Conservation (phyloP, 1,140 invertebrate genomes). For the Saxidomus purpurata region DNA sequence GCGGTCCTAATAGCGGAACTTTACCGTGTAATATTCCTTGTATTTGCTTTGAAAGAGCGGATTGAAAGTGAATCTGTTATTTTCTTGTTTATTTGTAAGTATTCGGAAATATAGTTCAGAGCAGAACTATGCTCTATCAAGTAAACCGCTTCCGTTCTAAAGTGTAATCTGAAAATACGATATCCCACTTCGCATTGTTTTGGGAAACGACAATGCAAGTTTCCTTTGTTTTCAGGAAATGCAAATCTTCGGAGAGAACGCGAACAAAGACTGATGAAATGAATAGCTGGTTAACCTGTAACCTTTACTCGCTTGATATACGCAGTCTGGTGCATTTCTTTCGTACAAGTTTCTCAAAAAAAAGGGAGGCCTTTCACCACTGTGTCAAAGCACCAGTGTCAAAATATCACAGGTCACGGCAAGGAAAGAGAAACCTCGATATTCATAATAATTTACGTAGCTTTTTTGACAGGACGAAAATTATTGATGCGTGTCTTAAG, state of each 20-base stretch:
- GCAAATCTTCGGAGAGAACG: neutral
- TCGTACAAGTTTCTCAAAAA: slow-evolving; percentile 48
- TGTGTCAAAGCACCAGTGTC: neutral
- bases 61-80: too few relatives aligned
- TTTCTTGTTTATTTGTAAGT: too few relatives aligned
- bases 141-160: too few relatives aligned
- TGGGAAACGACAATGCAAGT: too few relatives aligned
- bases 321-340: slow-evolving; percentile 4
- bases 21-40: too few relatives aligned
- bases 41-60: too few relatives aligned
- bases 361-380: slow-evolving; percentile 31
- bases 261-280: slow-evolving; percentile 23
- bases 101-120: too few relatives aligned
- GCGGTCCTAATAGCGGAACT: too few relatives aligned
- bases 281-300: slow-evolving; percentile 52
- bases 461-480: neutral
- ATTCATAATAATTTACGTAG: neutral
- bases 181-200: too few relatives aligned
- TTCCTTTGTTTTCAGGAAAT: slow-evolving; percentile 39
- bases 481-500: neutral
- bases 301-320: slow-evolving; percentile 13
- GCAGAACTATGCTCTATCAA: too few relatives aligned
- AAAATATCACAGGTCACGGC: neutral
- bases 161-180: too few relatives aligned
- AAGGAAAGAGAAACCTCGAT: neutral